Evolutionary conservation across 2,113 vertebrate species (phyloP).

Genomic region (Eublepharis macularius): DNA sequence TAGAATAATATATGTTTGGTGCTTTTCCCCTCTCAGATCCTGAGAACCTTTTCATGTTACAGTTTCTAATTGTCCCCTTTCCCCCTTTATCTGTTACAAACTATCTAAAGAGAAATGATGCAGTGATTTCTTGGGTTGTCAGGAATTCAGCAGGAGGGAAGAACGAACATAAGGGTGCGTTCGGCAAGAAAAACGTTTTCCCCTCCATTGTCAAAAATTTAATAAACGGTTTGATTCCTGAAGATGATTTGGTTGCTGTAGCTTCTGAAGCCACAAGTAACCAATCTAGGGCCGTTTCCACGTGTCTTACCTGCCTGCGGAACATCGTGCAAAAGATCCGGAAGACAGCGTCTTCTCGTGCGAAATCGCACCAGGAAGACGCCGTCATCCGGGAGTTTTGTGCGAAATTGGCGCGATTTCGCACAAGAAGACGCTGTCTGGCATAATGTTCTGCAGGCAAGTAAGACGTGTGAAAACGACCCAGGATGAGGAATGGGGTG

Average conservation of each 20-base stretch:
- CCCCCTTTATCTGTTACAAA: slow-evolving; percentile 67
- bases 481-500: neutral
- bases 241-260: neutral
- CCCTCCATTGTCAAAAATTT: neutral
- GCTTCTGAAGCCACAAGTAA: neutral
- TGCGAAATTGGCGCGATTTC: too few relatives aligned
- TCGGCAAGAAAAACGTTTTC: neutral
- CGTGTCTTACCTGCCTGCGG: too few relatives aligned
- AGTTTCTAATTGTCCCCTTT: slow-evolving; percentile 64
- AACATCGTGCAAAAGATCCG: too few relatives aligned
- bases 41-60: slow-evolving; percentile 72
- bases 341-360: too few relatives aligned
- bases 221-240: neutral
- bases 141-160: slow-evolving; percentile 37
- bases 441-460: too few relatives aligned
- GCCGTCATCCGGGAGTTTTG: too few relatives aligned
- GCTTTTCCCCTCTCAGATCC: slow-evolving; percentile 75
- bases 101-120: slow-evolving; percentile 72
- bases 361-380: too few relatives aligned
- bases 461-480: too few relatives aligned
- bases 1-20: slow-evolving; percentile 83
- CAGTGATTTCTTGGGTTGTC: slow-evolving; percentile 24
- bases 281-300: too few relatives aligned
- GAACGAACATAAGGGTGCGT: slow-evolving; percentile 3
- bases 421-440: too few relatives aligned